A percentile compares a stretch with the other conserved stretches of the same genome.
These are phyloP conservation scores for Leucophenga varia DNA, from an alignment of 1,140 invertebrate species.

Conservation along the genomic window DNA sequence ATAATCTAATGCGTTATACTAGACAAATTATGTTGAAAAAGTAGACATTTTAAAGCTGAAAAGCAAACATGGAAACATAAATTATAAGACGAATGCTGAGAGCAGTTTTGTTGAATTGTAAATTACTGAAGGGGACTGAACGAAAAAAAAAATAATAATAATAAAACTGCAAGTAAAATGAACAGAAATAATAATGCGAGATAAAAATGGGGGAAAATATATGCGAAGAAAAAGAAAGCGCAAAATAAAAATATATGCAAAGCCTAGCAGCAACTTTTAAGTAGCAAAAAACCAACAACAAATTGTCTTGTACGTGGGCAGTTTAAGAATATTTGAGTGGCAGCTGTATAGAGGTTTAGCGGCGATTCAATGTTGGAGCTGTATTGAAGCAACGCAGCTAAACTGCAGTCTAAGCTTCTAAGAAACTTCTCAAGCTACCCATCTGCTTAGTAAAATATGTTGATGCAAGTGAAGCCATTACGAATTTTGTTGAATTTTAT, in stretches of 20 bases:
- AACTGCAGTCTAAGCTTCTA: slow-evolving; percentile 19
- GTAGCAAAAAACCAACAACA: not conserved
- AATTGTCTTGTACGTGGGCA: not conserved
- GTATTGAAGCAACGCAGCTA: slow-evolving; percentile 16
- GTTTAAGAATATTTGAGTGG: not conserved
- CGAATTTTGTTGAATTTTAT: slow-evolving; percentile 24
- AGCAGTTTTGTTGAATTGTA: slow-evolving; percentile 39
- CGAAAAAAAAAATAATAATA: slow-evolving; percentile 1
- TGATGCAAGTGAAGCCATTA: slow-evolving; percentile 28
- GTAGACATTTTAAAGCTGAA: too few species aligned
- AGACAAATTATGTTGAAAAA: too few species aligned
- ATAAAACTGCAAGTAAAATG: too few species aligned
- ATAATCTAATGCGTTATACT: too few species aligned
- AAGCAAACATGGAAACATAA: slow-evolving; percentile 38
- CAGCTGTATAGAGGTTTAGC: slow-evolving; percentile 1
- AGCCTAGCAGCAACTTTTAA: not conserved
- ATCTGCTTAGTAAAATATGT: not conserved
- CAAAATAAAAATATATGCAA: not conserved
- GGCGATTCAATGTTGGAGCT: slow-evolving; percentile 9
- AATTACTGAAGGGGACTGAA: slow-evolving; percentile 37
- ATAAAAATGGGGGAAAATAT: not conserved
- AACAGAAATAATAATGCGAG: not conserved
- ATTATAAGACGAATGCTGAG: slow-evolving; percentile 24
- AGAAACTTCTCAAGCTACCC: not conserved
- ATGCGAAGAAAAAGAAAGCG: not conserved